Conservation (phyloP, 2,113 vertebrate genomes). For the Raja brachyura region DNA sequence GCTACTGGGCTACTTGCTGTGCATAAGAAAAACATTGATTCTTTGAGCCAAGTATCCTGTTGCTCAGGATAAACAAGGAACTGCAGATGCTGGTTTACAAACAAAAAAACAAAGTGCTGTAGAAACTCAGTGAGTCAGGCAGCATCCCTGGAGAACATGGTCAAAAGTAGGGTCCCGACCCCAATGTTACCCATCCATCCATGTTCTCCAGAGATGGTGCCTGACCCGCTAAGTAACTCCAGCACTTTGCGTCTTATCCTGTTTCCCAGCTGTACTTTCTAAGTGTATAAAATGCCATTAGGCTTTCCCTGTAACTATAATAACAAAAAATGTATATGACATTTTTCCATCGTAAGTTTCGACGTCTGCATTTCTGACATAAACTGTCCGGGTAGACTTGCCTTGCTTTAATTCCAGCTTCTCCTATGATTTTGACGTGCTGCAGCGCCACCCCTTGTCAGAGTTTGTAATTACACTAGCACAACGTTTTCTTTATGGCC, state of each 20-base stretch:
- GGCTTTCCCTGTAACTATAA: not conserved
- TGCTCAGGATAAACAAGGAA: not conserved
- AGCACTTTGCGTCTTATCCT: not conserved
- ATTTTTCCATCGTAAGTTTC: not conserved
- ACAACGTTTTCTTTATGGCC: not conserved
- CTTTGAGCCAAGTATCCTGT: not conserved
- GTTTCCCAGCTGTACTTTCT: not conserved
- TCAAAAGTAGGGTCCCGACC: too few species aligned
- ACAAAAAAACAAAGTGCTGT: too few species aligned
- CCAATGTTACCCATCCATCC: too few species aligned
- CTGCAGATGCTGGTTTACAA: too few species aligned
- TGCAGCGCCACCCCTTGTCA: slow-evolving; percentile 6
- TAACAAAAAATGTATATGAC: not conserved
- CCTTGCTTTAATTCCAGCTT: not conserved
- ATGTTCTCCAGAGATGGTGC: too few species aligned
- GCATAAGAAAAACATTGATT: not conserved
- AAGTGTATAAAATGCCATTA: not conserved
- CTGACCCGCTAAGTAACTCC: too few species aligned
- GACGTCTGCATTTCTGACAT: not conserved
- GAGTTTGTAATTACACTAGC: not conserved
- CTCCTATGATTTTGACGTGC: not conserved
- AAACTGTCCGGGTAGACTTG: not conserved
- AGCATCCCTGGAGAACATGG: too few species aligned
- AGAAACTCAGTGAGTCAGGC: too few species aligned
- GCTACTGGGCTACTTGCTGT: not conserved